Conservation (phyloP, 1,140 invertebrate species). For the Drosophila cardini region DNA sequence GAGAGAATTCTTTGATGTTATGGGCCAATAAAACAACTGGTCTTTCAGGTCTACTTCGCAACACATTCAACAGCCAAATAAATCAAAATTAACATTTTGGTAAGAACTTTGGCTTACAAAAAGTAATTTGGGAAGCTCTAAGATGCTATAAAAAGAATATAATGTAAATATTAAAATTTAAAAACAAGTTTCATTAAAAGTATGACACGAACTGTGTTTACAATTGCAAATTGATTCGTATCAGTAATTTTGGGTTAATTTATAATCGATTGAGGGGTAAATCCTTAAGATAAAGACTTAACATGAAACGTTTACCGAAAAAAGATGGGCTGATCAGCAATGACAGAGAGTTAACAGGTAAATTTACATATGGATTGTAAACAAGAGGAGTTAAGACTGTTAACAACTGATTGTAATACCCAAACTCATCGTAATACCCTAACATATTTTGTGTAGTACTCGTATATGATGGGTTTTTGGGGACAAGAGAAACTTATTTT, state of each 20-base stretch:
- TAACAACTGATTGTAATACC: not conserved
- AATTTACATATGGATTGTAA: not conserved
- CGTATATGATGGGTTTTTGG: too few relatives aligned
- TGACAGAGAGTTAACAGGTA: not conserved
- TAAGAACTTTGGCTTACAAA: constrained; percentile 1
- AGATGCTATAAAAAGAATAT: not conserved
- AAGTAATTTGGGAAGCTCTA: not conserved
- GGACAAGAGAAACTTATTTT: not conserved
- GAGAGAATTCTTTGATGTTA: constrained; percentile 4
- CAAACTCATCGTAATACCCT: not conserved
- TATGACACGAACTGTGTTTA: constrained; percentile 29
- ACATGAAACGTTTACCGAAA: constrained; percentile 12
- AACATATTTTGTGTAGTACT: not conserved
- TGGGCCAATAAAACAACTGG: not conserved
- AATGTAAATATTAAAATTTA: not conserved
- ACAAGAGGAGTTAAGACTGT: not conserved
- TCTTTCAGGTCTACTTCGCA: constrained; percentile 1
- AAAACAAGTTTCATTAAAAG: constrained; percentile 7
- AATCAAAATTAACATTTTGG: not conserved
- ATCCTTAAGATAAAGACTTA: constrained; percentile 1
- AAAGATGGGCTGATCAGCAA: not conserved
- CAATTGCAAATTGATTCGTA: constrained; percentile 40
- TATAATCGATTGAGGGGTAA: constrained; percentile 11
- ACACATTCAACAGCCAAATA: not conserved
- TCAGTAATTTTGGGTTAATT: constrained; percentile 57